phyloP scores from a whole-genome alignment of 2,113 vertebrate genomes.

The Brevimyrus niger region DNA sequence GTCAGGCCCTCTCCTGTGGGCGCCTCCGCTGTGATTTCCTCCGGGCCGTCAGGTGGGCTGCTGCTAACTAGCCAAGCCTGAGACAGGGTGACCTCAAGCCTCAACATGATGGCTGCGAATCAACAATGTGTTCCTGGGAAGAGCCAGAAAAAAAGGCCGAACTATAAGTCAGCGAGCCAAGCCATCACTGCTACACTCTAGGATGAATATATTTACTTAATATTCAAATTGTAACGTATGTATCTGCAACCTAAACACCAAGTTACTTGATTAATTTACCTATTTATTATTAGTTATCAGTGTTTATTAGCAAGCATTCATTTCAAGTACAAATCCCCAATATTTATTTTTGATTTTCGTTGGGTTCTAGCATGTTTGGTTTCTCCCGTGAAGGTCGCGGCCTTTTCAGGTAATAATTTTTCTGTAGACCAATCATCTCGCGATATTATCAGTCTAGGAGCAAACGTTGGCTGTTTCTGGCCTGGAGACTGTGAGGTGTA shows the following conservation, averaged over 20 bases:
- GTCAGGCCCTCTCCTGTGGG: constrained; percentile 65
- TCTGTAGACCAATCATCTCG: constrained; percentile 58
- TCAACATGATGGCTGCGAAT: constrained; percentile 70
- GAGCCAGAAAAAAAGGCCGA: constrained; percentile 54
- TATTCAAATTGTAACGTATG: neutral
- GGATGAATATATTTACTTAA: neutral
- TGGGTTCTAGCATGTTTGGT: neutral
- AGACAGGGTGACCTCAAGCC: constrained; percentile 73
- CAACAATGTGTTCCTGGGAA: constrained; percentile 71
- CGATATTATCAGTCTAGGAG: constrained; percentile 58
- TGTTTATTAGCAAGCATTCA: neutral
- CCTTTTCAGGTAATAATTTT: neutral
- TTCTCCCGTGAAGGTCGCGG: neutral
- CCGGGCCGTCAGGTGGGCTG: constrained; percentile 70
- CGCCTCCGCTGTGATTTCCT: constrained; percentile 68
- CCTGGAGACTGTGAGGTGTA: constrained; percentile 53
- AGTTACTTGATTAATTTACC: neutral
- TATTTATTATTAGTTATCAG: neutral
- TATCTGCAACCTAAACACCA: neutral
- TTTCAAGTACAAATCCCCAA: neutral
- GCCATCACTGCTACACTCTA: constrained; percentile 37
- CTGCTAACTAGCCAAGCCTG: constrained; percentile 75
- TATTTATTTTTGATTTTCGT: neutral
- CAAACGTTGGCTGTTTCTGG: constrained; percentile 55
- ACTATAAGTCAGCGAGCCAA: constrained; percentile 56